Conservation (phyloP, 1,140 invertebrate species). For the Apis cerana region DNA sequence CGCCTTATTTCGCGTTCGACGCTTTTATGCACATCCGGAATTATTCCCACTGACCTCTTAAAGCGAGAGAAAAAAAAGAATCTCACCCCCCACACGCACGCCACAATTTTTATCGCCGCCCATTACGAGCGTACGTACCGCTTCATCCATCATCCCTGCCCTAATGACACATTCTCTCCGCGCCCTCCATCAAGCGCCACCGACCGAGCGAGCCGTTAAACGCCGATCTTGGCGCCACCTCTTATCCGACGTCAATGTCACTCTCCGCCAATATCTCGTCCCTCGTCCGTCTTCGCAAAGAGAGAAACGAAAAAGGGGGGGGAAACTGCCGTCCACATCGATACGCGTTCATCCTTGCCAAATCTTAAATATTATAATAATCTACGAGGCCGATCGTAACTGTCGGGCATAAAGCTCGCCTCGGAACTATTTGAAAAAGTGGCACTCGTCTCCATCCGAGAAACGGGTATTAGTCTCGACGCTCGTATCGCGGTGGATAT, state of each 20-base stretch:
- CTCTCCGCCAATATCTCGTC: too few species aligned
- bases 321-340: too few species aligned
- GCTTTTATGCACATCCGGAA: neutral
- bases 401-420: conserved; percentile 36
- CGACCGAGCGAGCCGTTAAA: neutral
- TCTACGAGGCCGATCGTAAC: conserved; percentile 39
- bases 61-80: neutral
- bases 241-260: too few species aligned
- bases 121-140: neutral
- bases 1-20: too few species aligned
- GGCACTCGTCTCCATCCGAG: neutral
- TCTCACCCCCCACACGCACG: neutral
- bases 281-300: too few species aligned
- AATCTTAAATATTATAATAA: conserved; percentile 31
- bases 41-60: neutral
- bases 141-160: conserved; percentile 10
- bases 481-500: conserved; percentile 67
- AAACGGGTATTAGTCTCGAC: conserved; percentile 54
- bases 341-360: conserved; percentile 24
- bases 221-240: conserved; percentile 15
- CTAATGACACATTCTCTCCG: conserved; percentile 8
- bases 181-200: too few species aligned
- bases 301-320: too few species aligned
- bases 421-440: conserved; percentile 35
- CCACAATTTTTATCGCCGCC: neutral